These are phyloP conservation scores for Forpus xanthops DNA, from an alignment of 2,797 vertebrate genomes.

Conservation along the genomic window DNA sequence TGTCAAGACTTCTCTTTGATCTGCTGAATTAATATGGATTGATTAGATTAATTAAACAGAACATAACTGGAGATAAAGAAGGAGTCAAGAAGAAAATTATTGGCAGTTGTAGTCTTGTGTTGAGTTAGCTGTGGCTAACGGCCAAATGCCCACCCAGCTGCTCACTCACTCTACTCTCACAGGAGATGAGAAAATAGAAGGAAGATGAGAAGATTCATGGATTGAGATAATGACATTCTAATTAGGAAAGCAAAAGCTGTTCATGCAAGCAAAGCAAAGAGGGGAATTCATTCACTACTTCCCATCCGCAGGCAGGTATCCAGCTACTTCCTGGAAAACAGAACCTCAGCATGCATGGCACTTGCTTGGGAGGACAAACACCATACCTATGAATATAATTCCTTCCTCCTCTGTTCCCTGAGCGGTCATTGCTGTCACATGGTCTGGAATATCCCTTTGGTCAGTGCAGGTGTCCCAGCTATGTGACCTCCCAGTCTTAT, in stretches of 20 bases:
- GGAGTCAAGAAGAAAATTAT: not conserved
- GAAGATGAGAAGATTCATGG: not conserved
- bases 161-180: not conserved
- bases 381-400: not conserved
- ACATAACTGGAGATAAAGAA: not conserved
- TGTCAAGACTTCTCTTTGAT: not conserved
- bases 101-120: not conserved
- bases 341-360: not conserved
- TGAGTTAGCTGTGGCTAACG: not conserved
- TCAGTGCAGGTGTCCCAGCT: not conserved
- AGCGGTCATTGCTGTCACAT: rapidly evolving
- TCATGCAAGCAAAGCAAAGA: not conserved
- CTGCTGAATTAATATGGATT: slow-evolving; percentile 2
- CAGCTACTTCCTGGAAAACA: not conserved
- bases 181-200: not conserved
- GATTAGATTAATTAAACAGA: slow-evolving; percentile 24
- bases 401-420: not conserved
- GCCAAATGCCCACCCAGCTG: not conserved
- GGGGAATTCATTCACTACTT: not conserved
- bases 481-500: not conserved
- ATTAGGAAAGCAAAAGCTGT: not conserved
- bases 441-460: not conserved
- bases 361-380: not conserved
- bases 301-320: not conserved
- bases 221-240: not conserved